phyloP scores from a whole-genome alignment of 1,140 invertebrate genomes.

The Drosophila arawakana region DNA sequence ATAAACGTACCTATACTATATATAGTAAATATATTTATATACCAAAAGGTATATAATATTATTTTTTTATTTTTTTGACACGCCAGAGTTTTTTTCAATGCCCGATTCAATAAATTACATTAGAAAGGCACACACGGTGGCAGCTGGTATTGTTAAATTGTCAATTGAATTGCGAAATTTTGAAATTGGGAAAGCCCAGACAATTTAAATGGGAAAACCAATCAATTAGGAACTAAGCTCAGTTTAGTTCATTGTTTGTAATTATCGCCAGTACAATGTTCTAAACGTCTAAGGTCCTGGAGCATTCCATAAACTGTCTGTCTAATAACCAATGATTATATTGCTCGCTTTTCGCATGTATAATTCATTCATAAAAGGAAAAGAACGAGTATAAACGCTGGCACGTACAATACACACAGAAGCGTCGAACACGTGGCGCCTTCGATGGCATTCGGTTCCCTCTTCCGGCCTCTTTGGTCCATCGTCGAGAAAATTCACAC shows the following conservation, averaged over 20 bases:
- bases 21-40: conserved; percentile 1
- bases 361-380: conserved; percentile 72
- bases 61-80: conserved; percentile 45
- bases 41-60: conserved; percentile 22
- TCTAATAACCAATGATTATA: conserved; percentile 57
- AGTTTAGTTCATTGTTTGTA: neutral
- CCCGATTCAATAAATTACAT: conserved; percentile 71
- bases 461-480: neutral
- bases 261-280: neutral
- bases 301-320: neutral
- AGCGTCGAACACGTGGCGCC: conserved; percentile 59
- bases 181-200: neutral
- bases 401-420: conserved; percentile 65
- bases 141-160: conserved; percentile 19
- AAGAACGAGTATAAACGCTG: conserved; percentile 19
- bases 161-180: conserved; percentile 7
- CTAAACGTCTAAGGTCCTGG: conserved; percentile 12
- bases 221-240: conserved; percentile 16
- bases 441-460: neutral
- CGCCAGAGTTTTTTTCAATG: conserved; percentile 49
- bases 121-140: conserved; percentile 36
- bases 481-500: conserved; percentile 3
- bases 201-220: neutral
- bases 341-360: conserved; percentile 31
- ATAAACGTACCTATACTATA: conserved; percentile 20